Percentiles rank a stretch among this genome's conserved stretches.
Conservation (phyloP, 2,113 vertebrate genomes). For the Microtus ochrogaster region DNA sequence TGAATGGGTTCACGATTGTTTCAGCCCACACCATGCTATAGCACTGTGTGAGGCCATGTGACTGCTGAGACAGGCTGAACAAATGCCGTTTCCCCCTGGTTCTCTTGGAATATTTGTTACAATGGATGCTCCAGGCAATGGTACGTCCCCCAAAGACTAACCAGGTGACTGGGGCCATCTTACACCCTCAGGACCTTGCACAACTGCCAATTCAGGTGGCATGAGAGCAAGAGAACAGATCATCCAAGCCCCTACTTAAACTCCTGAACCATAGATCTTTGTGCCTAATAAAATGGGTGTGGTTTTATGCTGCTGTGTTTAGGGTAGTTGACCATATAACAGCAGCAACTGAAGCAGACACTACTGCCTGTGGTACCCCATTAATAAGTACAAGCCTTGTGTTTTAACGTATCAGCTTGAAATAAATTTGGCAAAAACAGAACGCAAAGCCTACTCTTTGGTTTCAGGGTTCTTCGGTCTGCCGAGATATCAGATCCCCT, state of each 20-base stretch:
- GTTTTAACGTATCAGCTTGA: background rate
- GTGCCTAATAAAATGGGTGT: background rate
- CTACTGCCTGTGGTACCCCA: too few species aligned
- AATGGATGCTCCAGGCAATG: background rate
- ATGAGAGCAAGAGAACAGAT: background rate
- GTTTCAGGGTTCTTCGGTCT: background rate
- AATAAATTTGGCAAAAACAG: background rate
- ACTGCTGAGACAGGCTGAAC: background rate
- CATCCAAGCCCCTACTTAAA: background rate
- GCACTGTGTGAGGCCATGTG: background rate
- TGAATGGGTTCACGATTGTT: background rate
- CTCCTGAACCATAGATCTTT: background rate
- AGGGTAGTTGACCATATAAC: background rate
- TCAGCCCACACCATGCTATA: background rate
- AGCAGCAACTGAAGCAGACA: background rate
- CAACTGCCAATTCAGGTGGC: background rate
- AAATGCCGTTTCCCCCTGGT: background rate
- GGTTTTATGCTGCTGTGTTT: background rate
- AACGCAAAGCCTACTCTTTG: background rate
- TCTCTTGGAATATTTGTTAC: background rate
- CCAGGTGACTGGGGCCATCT: background rate
- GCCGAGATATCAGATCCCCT: background rate
- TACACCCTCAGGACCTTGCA: background rate
- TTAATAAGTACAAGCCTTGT: background rate
- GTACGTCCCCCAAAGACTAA: background rate